Conservation (phyloP, 2,888 invertebrate genomes). For the Trisateles emortualis region DNA sequence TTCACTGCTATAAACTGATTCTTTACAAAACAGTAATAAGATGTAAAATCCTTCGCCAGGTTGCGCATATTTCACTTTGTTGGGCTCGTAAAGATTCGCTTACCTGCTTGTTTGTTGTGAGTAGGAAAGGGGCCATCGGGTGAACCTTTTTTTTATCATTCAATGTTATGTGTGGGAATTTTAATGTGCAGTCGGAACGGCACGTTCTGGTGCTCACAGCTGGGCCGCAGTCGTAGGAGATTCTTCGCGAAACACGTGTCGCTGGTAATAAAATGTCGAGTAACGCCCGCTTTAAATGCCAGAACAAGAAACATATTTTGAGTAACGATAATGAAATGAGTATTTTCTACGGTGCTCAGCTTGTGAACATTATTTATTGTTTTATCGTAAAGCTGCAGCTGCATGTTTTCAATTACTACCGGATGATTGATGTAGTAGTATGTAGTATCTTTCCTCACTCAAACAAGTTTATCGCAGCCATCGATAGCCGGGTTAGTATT, state of each 20-base stretch:
- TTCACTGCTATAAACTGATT: slow-evolving; percentile 64
- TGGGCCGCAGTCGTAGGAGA: slow-evolving; percentile 76
- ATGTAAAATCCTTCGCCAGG: slow-evolving; percentile 73
- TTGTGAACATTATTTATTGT: slow-evolving; percentile 61
- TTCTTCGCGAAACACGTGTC: slow-evolving; percentile 80
- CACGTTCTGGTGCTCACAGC: slow-evolving; percentile 82
- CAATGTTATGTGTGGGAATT: slow-evolving; percentile 85
- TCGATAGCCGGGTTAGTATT: slow-evolving; percentile 75
- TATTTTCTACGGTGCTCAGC: slow-evolving; percentile 44
- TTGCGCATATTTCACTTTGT: slow-evolving; percentile 77
- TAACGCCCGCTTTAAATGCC: slow-evolving; percentile 44
- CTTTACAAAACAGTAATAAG: slow-evolving; percentile 71
- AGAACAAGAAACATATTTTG: slow-evolving; percentile 44
- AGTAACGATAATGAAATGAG: slow-evolving; percentile 48
- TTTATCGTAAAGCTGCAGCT: slow-evolving; percentile 66
- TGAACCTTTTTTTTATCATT: slow-evolving; percentile 78
- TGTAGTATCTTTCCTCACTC: slow-evolving; percentile 69
- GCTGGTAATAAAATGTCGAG: slow-evolving; percentile 62
- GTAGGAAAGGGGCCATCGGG: slow-evolving; percentile 77
- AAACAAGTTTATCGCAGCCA: slow-evolving; percentile 78
- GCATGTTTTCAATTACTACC: slow-evolving; percentile 77
- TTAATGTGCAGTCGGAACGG: slow-evolving; percentile 80
- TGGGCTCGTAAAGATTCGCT: slow-evolving; percentile 82
- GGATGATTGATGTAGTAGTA: slow-evolving; percentile 74
- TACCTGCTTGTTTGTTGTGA: slow-evolving; percentile 86